Percentiles rank a stretch among this genome's conserved stretches.
Evolutionary conservation across 2,113 vertebrate species (phyloP).

Genomic region (Trochalopteron elliotii): DNA sequence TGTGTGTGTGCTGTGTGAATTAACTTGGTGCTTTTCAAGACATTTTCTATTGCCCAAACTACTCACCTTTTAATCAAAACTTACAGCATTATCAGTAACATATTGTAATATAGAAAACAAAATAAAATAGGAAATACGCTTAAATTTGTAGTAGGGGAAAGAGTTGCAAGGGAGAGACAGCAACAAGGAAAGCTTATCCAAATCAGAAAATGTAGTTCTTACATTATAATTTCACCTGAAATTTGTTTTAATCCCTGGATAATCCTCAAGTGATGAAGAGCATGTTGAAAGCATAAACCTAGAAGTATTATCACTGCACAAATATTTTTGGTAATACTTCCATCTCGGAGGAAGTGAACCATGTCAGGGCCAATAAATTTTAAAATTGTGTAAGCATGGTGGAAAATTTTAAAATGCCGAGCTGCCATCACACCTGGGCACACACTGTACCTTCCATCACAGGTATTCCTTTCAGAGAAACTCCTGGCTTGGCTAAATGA

Average conservation of each 20-base stretch:
- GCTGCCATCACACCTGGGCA: neutral
- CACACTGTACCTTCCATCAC: neutral
- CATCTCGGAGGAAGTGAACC: neutral
- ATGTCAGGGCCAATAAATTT: neutral
- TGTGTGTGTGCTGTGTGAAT: neutral
- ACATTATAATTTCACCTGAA: neutral
- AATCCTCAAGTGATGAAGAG: neutral
- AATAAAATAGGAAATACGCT: accelerated
- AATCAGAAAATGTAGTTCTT: neutral
- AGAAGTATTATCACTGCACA: neutral
- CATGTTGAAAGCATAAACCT: neutral
- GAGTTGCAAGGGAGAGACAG: neutral
- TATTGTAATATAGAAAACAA: neutral
- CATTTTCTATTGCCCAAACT: neutral
- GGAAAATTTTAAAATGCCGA: neutral
- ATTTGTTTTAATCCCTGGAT: neutral
- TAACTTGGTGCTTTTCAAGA: neutral
- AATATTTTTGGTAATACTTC: neutral
- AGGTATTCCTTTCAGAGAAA: neutral
- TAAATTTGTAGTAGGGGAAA: neutral
- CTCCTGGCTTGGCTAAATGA: neutral
- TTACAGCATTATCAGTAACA: neutral
- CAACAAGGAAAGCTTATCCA: neutral
- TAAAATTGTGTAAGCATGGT: neutral
- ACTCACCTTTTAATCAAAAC: neutral